Evolutionary conservation across 2,888 invertebrate genomes (phyloP), one percentile per base, ranked within the genome.

Genomic region (Stenolophus ochropezus): DNA sequence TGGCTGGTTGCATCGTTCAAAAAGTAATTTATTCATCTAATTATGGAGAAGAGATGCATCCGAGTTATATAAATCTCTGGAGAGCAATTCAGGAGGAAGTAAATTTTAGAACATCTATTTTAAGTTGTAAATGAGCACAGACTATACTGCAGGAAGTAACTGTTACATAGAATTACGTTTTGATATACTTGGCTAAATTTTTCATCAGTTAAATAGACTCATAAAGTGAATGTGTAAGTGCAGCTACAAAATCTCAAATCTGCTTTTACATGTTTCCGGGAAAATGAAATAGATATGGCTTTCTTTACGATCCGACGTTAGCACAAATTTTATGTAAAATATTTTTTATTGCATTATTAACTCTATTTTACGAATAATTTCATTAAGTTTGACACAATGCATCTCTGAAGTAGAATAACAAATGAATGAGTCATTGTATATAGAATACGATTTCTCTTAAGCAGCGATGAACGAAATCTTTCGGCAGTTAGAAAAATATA

Each of bases 161-260:
- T 47, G 21, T 73, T 49, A 73, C 73, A 27, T 47, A 73, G 73
- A 73, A 76, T 42, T 58, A 51, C 76, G 42, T 53, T 58, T 76
- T 76, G 53, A 76, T 56, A 75, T 75, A 56, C 76, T 58, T 58
- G 23, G 27, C 56, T 27, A 56, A 58, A 75, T 33, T 53, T 76
- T 58, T 76, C 33, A 76, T 53, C 53, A 76, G 33, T 33, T 76
- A 42, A 74, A 74, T 76, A 53, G 53, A 27, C 56, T 58, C 56
- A 58, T 76, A 76, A 76, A 76, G 76, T 56, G 76, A 58, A 53
- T 73, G 49, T 6, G 49, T 76, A 76, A 76, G 76, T 76, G 76
- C 76, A 56, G 42, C 76, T 25, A 76, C 76, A 58, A 58, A 76
- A 33, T 58, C 76, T 58, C 21, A 76, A 76, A 56, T 76, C 53